Base-by-base conservation (phyloP, 2,797 vertebrate genomes). In the Streptopelia turtur region DNA sequence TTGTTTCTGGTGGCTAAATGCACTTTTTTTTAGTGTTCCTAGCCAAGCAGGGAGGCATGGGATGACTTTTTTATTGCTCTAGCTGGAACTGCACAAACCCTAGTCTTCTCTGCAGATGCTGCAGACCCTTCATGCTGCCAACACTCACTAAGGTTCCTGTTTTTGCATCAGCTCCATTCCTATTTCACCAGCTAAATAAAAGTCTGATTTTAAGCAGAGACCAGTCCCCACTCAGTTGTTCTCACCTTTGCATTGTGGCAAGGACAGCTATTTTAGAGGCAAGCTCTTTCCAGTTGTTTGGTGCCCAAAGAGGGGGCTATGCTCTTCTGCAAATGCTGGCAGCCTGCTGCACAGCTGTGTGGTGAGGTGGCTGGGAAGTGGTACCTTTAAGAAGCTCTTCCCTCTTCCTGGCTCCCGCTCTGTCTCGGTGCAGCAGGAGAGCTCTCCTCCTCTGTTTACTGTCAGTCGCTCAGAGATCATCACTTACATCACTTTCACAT, bases 401-500 rank as follows among this genome's bases (percentile, higher is more conserved):
- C 15, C 90, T 80, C 39, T 25, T 78, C 57, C 64, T 71, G 52
- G 28, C 35, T 56, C 50, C 20, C 0, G 2, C 41, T 83, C 64
- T 41, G 28, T 33, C 59, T 77, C 5, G 1, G 20, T 61, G 53
- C 50, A 69, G 41, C 43, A 24, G 47, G 56, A 85, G 37, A 74
- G 21, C 49, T 89, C 90, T 91, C 27, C 28, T 83, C 30, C 20
- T 60, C 77, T 84, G 31, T 76, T 90, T 74, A 33, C 45, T 79
- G 59, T 82, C 72, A 30, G 56, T 55, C 1, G 0, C 70, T 53
- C 45, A 6, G 57, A 69, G 43, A 57, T 84, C 49, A 37, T 87
- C 87, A 49, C 84, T 92, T 89, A 75, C 39, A 56, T 93, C 80
- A 41, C n/a, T 61, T 78, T 83, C 76, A 79, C 70, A 64, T 70